Base-by-base conservation (phyloP, 2,888 invertebrate species). In the Euclidia mi region DNA sequence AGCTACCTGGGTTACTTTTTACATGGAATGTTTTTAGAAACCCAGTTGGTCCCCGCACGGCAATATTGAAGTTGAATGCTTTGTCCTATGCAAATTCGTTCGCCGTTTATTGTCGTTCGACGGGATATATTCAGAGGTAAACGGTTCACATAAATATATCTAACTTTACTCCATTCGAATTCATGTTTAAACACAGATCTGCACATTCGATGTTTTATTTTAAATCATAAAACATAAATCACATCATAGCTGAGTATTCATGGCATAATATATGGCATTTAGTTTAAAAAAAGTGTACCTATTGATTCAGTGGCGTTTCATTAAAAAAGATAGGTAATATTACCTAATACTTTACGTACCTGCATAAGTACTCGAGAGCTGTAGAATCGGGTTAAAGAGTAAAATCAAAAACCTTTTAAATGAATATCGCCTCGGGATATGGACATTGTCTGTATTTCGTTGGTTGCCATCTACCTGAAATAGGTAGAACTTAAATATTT, bases 1-100 rank as follows among this genome's bases (percentile, higher is more conserved):
- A n/a, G 25, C 35, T 31, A 35, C n/a, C 37, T 10, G 15, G 31
- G 38, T 40, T 28, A 31, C 51, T 46, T 59, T 51, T 55, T 44
- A 25, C 28, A 61, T 17, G 32, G 38, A 44, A 34, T 57, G 53
- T 56, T 71, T 52, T 48, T 31, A 35, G 56, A 73, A 74, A 53
- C 34, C 28, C 53, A 38, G 58, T 64, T 56, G 60, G 62, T 66
- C 60, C 47, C 76, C 72, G 78, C 82, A 78, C 78, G 82, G 79
- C 85, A 79, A 82, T 88, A 89, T 88, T 88, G 83, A 84, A 88
- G 80, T 78, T 79, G 78, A 73, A 81, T 77, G 84, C 86, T 82
- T 80, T 88, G 85, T 85, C 82, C 81, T 79, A 89, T 89, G 89
- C 88, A 88, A 89, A 89, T 88, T 82, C 80, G 79, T 79, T 81